Evolutionary conservation across 2,888 invertebrate genomes (phyloP), one percentile per base, ranked within the genome.

Genomic region (Xestia c-nigrum): DNA sequence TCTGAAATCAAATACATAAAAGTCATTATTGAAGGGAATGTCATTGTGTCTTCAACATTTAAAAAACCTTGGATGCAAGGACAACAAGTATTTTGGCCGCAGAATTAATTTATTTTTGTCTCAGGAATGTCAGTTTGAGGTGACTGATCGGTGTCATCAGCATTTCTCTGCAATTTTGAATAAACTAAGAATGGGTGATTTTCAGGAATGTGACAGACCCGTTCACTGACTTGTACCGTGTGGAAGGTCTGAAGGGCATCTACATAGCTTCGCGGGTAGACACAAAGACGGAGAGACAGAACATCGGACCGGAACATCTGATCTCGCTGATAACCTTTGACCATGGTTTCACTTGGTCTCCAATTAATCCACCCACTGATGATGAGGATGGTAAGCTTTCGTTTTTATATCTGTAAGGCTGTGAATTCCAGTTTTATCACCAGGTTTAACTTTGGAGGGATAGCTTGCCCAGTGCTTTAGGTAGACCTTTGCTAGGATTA

Each of bases 161-260:
- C 40, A 12, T 70, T 83, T 65, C 76, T n/a, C 68, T 55, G 55
- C 72, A 24, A 57, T 61, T 72, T 67, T 7, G 40, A 67, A 52
- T 76, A 38, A 67, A 66, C 63, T 71, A 74, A 43, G 12, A 59
- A 50, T 50, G 75, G 12, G 40, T 81, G 50, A 66, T 52, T 95
- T 96, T 10, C 92, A 98, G 98, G 89, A 98, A 98, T 83, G 97
- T 98, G 10, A 97, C 98, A 0, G 98, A 98, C 84, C 97, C 98
- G 0, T 99, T 99, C 95, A 98, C 98, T 4, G 99, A 99, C 92
- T 94, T 99, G 1, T 98, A 99, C 93, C 98, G 98, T 90, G 98
- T 99, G 0, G 98, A 98, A 92, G 99, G 99, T 0, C 95, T 99
- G 69, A 97, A 98, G 65, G 99, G 99, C 0, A 98, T 99, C 87